Percentiles rank a stretch among this genome's conserved stretches.
phyloP scores from a whole-genome alignment of 2,113 vertebrate genomes.

The Trachemys scripta region DNA sequence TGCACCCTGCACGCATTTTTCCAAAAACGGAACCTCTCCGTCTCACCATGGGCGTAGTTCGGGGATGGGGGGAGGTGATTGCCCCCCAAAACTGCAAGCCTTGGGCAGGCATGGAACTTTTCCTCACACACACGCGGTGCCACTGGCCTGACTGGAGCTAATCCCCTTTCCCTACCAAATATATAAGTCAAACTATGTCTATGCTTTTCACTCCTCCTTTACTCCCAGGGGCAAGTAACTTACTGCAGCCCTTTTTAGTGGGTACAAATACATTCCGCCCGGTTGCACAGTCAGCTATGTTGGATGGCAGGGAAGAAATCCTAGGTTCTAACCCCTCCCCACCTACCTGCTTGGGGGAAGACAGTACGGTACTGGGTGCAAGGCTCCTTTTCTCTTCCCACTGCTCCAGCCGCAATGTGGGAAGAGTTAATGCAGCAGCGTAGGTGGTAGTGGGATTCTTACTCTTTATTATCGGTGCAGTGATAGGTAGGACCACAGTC shows the following conservation, averaged over 20 bases:
- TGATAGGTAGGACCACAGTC: background rate
- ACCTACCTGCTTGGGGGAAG: too few species aligned
- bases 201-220: background rate
- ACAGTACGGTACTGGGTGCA: too few species aligned
- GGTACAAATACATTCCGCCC: background rate
- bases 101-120: background rate
- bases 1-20: background rate
- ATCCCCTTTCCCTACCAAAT: background rate
- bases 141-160: background rate
- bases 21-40: accelerated
- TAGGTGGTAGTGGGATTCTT: background rate
- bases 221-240: background rate
- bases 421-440: background rate
- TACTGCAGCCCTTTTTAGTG: background rate
- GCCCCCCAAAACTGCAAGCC: background rate
- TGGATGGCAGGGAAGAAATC: background rate
- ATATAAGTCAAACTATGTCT: background rate
- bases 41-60: background rate
- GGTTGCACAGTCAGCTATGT: background rate
- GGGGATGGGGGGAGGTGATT: too few species aligned
- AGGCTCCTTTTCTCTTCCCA: background rate
- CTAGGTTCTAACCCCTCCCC: background rate
- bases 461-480: background rate
- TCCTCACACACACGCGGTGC: background rate
- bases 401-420: background rate